These are phyloP conservation scores for Protobothrops mucrosquamatus DNA, from an alignment of 2,113 vertebrate species.

Conservation along the genomic window DNA sequence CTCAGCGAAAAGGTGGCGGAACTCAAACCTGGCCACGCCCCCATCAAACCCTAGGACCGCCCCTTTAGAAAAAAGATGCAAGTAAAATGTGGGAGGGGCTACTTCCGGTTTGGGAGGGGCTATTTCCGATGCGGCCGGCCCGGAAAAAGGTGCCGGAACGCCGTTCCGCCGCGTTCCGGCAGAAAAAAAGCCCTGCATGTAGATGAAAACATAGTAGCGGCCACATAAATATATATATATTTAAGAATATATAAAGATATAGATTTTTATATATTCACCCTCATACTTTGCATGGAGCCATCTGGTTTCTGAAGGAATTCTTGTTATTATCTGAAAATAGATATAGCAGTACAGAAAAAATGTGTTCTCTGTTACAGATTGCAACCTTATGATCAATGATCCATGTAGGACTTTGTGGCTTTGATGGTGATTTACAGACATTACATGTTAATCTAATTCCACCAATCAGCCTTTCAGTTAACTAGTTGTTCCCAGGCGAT, in stretches of 20 bases:
- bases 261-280: constrained; percentile 38
- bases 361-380: constrained; percentile 37
- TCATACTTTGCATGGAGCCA: constrained; percentile 32
- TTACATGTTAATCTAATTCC: constrained; percentile 35
- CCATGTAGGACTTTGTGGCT: constrained; percentile 32
- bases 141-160: too few species aligned
- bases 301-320: constrained; percentile 38
- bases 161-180: too few species aligned
- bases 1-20: too few species aligned
- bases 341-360: constrained; percentile 43
- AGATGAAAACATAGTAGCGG: constrained; percentile 48
- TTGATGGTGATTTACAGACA: constrained; percentile 41
- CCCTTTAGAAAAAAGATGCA: too few species aligned
- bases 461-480: constrained; percentile 16
- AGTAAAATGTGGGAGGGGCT: too few species aligned
- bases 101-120: too few species aligned
- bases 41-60: too few species aligned
- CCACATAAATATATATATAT: constrained; percentile 5
- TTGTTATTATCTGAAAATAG: constrained; percentile 55
- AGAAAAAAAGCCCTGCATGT: too few species aligned
- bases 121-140: too few species aligned
- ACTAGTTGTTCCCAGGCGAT: constrained; percentile 28
- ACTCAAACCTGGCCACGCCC: too few species aligned
- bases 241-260: neutral
- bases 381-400: constrained; percentile 29